Evolutionary conservation across 2,888 invertebrate genomes (phyloP), one percentile per base, ranked within the genome.

Genomic region (Euplexia lucipara): DNA sequence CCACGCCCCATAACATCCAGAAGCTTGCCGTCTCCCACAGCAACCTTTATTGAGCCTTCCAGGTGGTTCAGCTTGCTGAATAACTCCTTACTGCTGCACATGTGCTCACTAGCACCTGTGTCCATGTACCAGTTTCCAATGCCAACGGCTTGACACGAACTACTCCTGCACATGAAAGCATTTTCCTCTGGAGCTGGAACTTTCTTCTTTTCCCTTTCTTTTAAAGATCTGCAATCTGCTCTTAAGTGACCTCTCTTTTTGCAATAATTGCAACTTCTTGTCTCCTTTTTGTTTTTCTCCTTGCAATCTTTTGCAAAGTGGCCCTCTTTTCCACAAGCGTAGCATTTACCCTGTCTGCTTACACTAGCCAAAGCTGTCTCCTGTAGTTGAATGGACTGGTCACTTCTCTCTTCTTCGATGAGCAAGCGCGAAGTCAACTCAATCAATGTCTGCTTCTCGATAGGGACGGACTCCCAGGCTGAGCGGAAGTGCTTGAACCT

Each of bases 311-410:
- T 45, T 10, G n/a, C 5, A n/a, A n/a, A n/a, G n/a, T n/a, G n/a
- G n/a, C n/a, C n/a, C n/a, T n/a, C n/a, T n/a, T n/a, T n/a, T 9
- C 45, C 45, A 22, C 26, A 45, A 45, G 45, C 26, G 45, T 45
- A 30, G 26, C 26, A 45, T 30, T 47, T 30, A 30, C 16, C 26
- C 32, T 32, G 48, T 12, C 7, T 34, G 49, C n/a, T n/a, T n/a
- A n/a, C n/a, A n/a, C n/a, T n/a, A n/a, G n/a, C n/a, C n/a, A n/a
- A n/a, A n/a, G n/a, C 34, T 34, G 12, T 12, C 34, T 49, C 34
- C 12, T 30, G 30, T 3, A 8, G 34, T 8, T 49, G 18, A 18
- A 14, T 12, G 12, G 34, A 14, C 34, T 49, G 20, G 14, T 18
- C 32, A 20, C 14, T 49, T 20, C 49, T 49, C 1, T 49, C 49